Evolutionary conservation across 92 coral and sea anemone species (phyloP).

Genomic region (Porites divaricata): DNA sequence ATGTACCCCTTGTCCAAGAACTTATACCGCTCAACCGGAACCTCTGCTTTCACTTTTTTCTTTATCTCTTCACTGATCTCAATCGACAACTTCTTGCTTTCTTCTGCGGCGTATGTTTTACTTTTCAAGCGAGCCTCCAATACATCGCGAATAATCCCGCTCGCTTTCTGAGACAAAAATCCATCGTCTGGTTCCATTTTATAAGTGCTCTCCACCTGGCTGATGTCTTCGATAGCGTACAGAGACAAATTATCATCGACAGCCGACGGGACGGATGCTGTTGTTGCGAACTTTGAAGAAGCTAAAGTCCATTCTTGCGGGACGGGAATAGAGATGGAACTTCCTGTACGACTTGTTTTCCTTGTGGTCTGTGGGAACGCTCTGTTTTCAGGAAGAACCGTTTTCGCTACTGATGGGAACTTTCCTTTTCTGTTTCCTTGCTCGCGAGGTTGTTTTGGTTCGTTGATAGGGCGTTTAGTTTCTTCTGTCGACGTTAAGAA

Average conservation of each 20-base stretch:
- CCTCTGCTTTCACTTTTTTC: constrained; percentile 40
- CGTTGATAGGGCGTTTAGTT: constrained; percentile 3
- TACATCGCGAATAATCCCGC: constrained; percentile 40
- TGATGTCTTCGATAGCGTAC: background rate
- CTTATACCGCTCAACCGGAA: constrained; percentile 54
- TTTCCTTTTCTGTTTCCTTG: background rate
- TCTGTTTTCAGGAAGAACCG: constrained; percentile 14
- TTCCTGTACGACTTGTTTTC: background rate
- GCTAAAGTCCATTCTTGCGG: background rate
- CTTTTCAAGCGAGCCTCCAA: constrained; percentile 45
- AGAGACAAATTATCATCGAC: background rate
- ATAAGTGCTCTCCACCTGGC: constrained; percentile 62
- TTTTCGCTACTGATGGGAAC: constrained; percentile 28
- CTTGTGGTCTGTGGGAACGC: constrained; percentile 7
- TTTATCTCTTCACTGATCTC: constrained; percentile 68
- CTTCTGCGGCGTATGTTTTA: constrained; percentile 33
- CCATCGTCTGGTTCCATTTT: constrained; percentile 60
- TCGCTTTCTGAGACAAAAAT: constrained; percentile 48
- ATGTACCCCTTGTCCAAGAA: constrained; percentile 45
- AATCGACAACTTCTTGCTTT: constrained; percentile 46
- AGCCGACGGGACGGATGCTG: background rate
- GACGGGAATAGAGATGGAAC: background rate
- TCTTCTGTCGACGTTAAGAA: constrained; percentile 4
- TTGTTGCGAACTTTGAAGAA: background rate
- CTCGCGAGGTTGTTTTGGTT: background rate